phyloP scores from a whole-genome alignment of 2,113 vertebrate genomes.

The Syngnathoides biaculeatus region DNA sequence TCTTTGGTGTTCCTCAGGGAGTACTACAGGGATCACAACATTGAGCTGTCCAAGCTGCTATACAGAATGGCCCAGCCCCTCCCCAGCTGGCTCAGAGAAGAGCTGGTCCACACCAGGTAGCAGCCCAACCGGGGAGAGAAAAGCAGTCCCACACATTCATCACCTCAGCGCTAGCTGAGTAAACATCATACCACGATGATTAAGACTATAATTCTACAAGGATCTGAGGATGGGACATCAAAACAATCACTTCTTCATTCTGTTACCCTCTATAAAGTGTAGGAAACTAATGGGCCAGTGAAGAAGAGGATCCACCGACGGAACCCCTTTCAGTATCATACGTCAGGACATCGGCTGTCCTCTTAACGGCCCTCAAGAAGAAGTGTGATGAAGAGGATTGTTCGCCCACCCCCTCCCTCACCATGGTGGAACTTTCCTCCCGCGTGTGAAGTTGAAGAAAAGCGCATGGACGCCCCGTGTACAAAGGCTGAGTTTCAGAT shows the following conservation, averaged over 20 bases:
- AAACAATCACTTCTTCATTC: conserved; percentile 12
- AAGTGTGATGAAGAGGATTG: conserved; percentile 25
- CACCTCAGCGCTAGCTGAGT: background rate
- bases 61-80: conserved; percentile 93
- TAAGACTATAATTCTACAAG: conserved; percentile 5
- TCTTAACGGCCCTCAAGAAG: conserved; percentile 5
- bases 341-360: background rate
- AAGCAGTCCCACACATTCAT: background rate
- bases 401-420: conserved; percentile 33
- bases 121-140: conserved; percentile 33
- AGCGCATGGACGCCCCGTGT: background rate
- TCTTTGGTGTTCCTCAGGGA: conserved; percentile 87
- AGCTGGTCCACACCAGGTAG: conserved; percentile 96
- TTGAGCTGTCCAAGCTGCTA: conserved; percentile 94
- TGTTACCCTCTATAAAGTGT: conserved; percentile 34
- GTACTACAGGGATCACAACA: conserved; percentile 93
- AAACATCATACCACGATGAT: background rate
- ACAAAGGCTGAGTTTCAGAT: conserved; percentile 7
- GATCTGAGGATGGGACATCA: conserved; percentile 18
- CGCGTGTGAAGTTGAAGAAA: conserved; percentile 33
- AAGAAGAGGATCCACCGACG: background rate
- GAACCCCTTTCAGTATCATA: background rate
- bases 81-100: conserved; percentile 93
- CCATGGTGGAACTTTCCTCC: conserved; percentile 26
- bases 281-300: conserved; percentile 11